Base-by-base conservation (phyloP, 2,888 invertebrate species). In the Fragum whitleyi region DNA sequence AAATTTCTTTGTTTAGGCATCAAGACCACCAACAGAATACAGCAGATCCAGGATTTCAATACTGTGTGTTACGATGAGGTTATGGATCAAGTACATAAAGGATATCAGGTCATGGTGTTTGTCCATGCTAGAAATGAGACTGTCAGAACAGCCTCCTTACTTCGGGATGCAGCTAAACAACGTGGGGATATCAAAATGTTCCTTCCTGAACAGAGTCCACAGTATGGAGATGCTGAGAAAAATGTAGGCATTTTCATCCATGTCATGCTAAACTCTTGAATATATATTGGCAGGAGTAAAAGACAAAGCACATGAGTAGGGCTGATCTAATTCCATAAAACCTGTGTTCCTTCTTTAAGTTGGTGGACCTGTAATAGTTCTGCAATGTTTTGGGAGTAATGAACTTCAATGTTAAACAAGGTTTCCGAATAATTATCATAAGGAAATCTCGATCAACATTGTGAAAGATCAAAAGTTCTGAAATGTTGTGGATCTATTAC, bases 121-220 rank as follows among this genome's bases (percentile, higher is more conserved):
- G 99, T 99, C 0, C 99, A 99, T 94, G 98, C 99, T 0, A 96
- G 99, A 32, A 99, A 99, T 95, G 98, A 98, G 14, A 99, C 99
- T 0, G 96, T 97, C 42, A 95, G 97, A 74, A 97, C 98, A 0
- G 99, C 99, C 0, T 96, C 96, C 89, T 95, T 96, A 2, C 94
- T 99, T 1, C 96, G 96, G 79, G 98, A 98, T 89, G 94, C 96
- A 82, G 93, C 93, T 36, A 92, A 93, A 75, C 93, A 93, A 76
- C 87, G 89, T 39, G 94, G 93, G 6, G 92, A 93, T 23, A 89
- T 90, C 23, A 59, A 67, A 16, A 79, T 88, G 69, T 93, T 94
- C 84, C 73, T 80, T 9, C 86, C 92, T 2, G 87, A 91, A 16
- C 89, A 91, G 62, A 82, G 82, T n/a, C 83, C 86, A 14, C 83